phyloP scores from a whole-genome alignment of 2,797 vertebrate genomes.

The Serranus cabrilla region DNA sequence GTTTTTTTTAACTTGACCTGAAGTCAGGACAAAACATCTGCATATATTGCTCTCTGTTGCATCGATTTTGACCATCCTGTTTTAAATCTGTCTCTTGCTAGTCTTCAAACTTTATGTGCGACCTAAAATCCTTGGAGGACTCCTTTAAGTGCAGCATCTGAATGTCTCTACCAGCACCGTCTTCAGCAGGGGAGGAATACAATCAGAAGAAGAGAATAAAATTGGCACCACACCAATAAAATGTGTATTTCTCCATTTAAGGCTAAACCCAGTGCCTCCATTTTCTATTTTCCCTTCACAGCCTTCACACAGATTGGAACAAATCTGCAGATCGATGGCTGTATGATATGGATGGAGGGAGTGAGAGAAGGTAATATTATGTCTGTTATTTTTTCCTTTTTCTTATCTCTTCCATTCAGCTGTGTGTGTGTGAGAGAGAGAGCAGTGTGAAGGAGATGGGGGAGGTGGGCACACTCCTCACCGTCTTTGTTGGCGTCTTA shows the following conservation, averaged over 20 bases:
- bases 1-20: background rate
- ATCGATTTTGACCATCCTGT: background rate
- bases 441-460: slow-evolving; percentile 23
- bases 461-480: slow-evolving; percentile 47
- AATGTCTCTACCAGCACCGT: background rate
- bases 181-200: background rate
- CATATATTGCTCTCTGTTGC: background rate
- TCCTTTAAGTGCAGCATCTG: background rate
- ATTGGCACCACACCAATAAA: slow-evolving; percentile 24
- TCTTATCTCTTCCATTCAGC: slow-evolving; percentile 82
- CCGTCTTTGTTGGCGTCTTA: slow-evolving; percentile 61
- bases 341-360: slow-evolving; percentile 56
- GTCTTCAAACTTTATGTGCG: background rate
- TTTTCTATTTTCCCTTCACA: slow-evolving; percentile 54
- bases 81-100: slow-evolving; percentile 10
- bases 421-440: slow-evolving; percentile 61
- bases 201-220: slow-evolving; percentile 1
- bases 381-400: slow-evolving; percentile 51
- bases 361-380: slow-evolving; percentile 41
- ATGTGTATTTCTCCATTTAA: slow-evolving; percentile 31
- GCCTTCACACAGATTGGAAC: slow-evolving; percentile 44
- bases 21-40: background rate
- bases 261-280: slow-evolving; percentile 32
- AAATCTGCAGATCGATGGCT: slow-evolving; percentile 64
- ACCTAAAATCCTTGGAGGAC: background rate